A percentile compares a stretch with the other conserved stretches of the same genome.
Conservation (phyloP, 2,888 invertebrate genomes). For the Lepidocyrtinus sp. region DNA sequence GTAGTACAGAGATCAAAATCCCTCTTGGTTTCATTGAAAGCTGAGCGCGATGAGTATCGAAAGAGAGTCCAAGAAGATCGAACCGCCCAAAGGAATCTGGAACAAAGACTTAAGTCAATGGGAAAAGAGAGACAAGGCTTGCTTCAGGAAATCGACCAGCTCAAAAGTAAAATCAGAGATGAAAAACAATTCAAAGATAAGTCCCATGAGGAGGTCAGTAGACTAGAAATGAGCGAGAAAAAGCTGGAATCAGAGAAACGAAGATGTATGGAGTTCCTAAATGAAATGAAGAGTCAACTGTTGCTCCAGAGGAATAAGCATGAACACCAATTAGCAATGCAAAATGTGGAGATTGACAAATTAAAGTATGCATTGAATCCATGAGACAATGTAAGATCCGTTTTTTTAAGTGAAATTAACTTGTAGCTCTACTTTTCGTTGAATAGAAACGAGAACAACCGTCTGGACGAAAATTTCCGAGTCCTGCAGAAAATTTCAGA, state of each 20-base stretch:
- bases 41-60: constrained; percentile 37
- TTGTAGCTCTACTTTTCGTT: constrained; percentile 7
- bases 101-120: constrained; percentile 8
- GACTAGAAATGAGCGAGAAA: constrained; percentile 25
- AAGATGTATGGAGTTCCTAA: constrained; percentile 24
- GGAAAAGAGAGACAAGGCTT: constrained; percentile 20
- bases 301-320: constrained; percentile 22
- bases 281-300: constrained; percentile 32
- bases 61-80: neutral
- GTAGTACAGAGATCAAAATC: constrained; percentile 43
- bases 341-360: constrained; percentile 36
- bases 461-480: constrained; percentile 58
- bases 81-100: neutral
- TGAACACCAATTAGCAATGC: constrained; percentile 3
- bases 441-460: constrained; percentile 53
- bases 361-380: constrained; percentile 25
- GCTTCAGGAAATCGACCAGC: constrained; percentile 8
- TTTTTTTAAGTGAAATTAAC: neutral
- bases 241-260: constrained; percentile 14
- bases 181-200: constrained; percentile 18
- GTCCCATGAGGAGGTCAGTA: constrained; percentile 23
- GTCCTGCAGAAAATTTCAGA: constrained; percentile 66
- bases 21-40: constrained; percentile 29
- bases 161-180: neutral
- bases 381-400: neutral